Percentiles rank a stretch among this genome's conserved stretches.
Conservation (phyloP, 2,888 invertebrate genomes). For the Pherbina coryleti region DNA sequence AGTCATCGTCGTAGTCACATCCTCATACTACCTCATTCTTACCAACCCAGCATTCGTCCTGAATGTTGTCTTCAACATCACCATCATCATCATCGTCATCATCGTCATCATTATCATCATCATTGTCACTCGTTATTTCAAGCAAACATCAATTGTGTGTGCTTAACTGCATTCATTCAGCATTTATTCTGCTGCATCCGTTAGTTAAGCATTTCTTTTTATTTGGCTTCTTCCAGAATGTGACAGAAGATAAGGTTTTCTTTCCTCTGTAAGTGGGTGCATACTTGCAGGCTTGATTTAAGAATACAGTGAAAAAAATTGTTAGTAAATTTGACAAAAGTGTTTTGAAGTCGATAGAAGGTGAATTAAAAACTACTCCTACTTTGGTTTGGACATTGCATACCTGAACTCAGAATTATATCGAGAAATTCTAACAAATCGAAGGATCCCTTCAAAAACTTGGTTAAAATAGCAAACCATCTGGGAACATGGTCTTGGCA, state of each 20-base stretch:
- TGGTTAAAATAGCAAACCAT: no score
- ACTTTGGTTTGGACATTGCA: no score
- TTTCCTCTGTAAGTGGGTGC: constrained; percentile 24
- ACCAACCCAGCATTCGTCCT: not conserved
- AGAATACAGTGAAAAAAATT: not conserved
- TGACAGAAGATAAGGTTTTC: constrained; percentile 7
- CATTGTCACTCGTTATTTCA: constrained; percentile 5
- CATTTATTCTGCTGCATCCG: constrained; percentile 23
- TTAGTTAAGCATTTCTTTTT: constrained; percentile 20
- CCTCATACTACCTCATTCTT: not conserved
- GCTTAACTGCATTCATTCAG: constrained; percentile 49
- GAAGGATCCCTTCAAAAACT: no score
- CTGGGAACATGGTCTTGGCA: no score
- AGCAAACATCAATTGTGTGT: constrained; percentile 66
- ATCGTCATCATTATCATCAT: not conserved
- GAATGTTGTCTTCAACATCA: constrained; percentile 2
- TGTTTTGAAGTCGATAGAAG: not conserved
- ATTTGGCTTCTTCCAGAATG: constrained; percentile 30
- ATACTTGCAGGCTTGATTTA: not conserved
- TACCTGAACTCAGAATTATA: no score
- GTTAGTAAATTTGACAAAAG: not conserved
- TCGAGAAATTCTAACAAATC: no score
- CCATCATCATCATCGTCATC: not conserved
- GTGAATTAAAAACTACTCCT: no score
- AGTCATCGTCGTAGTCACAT: not conserved